A percentile compares a stretch with the other conserved stretches of the same genome.
Conservation (phyloP, 2,888 invertebrate species). For the Exephanes ischioxanthus region DNA sequence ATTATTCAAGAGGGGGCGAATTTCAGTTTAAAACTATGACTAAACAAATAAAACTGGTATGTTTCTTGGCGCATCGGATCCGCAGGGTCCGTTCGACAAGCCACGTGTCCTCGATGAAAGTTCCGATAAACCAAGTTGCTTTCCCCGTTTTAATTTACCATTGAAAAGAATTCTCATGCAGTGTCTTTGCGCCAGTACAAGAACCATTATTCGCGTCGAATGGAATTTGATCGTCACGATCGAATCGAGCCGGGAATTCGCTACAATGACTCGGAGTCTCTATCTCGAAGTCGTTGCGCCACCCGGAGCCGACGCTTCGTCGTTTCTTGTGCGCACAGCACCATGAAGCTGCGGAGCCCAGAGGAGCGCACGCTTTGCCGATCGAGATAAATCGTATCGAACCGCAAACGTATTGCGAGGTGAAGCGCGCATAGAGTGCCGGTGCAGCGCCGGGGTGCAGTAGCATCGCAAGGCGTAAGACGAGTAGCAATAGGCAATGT, state of each 20-base stretch:
- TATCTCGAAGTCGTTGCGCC: conserved; percentile 51
- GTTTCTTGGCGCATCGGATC: not conserved
- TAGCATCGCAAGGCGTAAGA: conserved; percentile 74
- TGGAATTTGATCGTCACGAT: conserved; percentile 63
- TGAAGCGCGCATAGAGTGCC: conserved; percentile 66
- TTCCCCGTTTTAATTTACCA: conserved; percentile 23
- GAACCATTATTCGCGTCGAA: conserved; percentile 48
- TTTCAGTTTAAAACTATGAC: not conserved
- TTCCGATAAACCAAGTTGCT: not conserved
- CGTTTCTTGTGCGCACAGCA: conserved; percentile 58
- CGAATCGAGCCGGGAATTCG: conserved; percentile 49
- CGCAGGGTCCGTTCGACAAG: not conserved
- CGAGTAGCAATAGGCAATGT: conserved; percentile 81
- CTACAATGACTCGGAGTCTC: conserved; percentile 48
- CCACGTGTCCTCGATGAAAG: not conserved
- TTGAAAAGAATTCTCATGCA: conserved; percentile 26
- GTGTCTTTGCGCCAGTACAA: not conserved
- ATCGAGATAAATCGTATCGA: conserved; percentile 74
- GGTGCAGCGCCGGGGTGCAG: conserved; percentile 50
- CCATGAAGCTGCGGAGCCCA: conserved; percentile 32
- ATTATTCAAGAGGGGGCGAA: not conserved
- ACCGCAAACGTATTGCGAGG: conserved; percentile 70
- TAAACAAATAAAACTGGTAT: not conserved
- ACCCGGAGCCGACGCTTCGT: conserved; percentile 55
- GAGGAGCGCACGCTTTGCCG: conserved; percentile 65